A percentile compares a stretch with the other conserved stretches of the same genome.
These are phyloP conservation scores for Podabrus alpinus DNA, from an alignment of 2,888 invertebrate species.

Conservation along the genomic window DNA sequence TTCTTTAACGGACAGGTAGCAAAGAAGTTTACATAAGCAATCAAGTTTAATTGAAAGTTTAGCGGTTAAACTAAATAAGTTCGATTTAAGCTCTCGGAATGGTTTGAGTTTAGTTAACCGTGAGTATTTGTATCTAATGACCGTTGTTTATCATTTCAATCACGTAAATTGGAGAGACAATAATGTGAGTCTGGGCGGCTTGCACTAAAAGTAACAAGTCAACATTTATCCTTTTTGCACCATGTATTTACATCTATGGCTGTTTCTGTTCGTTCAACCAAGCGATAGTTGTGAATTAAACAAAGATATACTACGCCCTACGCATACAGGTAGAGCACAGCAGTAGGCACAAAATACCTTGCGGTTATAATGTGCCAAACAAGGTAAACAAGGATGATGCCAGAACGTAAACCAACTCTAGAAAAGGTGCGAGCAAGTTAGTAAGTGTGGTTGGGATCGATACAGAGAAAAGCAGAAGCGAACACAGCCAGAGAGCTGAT, in stretches of 20 bases:
- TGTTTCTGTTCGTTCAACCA: slow-evolving; percentile 37
- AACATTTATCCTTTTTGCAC: slow-evolving; percentile 38
- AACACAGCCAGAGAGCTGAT: slow-evolving; percentile 44
- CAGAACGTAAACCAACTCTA: slow-evolving; percentile 26
- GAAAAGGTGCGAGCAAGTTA: slow-evolving; percentile 34
- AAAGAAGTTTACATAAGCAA: slow-evolving; percentile 12
- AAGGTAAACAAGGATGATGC: slow-evolving; percentile 33
- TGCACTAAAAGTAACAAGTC: slow-evolving; percentile 45
- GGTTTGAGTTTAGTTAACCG: not conserved
- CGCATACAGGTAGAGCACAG: slow-evolving; percentile 30
- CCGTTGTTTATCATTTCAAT: slow-evolving; percentile 43
- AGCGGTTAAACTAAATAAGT: not conserved
- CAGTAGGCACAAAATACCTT: slow-evolving; percentile 29
- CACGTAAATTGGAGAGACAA: slow-evolving; percentile 49
- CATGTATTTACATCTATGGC: slow-evolving; percentile 36
- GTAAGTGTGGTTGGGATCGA: slow-evolving; percentile 44
- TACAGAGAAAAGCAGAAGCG: slow-evolving; percentile 47
- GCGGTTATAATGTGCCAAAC: slow-evolving; percentile 26
- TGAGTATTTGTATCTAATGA: slow-evolving; percentile 39
- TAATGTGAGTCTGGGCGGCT: slow-evolving; percentile 47
- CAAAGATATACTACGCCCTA: slow-evolving; percentile 38
- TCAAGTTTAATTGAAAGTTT: slow-evolving; percentile 11
- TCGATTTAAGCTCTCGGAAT: not conserved
- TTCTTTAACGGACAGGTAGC: slow-evolving; percentile 37
- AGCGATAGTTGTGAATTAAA: slow-evolving; percentile 39